These are phyloP conservation scores for Coregonus clupeaformis DNA, from an alignment of 2,113 vertebrate species.

Conservation along the genomic window DNA sequence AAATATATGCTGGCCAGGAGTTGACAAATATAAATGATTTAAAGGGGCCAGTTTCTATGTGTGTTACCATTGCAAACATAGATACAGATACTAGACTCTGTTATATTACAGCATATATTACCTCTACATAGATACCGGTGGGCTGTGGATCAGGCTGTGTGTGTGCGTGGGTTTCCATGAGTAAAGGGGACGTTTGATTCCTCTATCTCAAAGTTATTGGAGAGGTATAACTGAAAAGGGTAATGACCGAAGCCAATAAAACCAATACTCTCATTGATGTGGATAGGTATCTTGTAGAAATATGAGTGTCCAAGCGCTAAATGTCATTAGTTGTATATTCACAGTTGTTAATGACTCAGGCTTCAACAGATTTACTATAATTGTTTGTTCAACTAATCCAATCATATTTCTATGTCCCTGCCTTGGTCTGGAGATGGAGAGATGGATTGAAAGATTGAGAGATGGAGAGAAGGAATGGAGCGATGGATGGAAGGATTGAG, in stretches of 20 bases:
- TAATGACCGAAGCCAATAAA: too few relatives aligned
- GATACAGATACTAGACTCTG: conserved; percentile 74
- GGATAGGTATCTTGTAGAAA: too few relatives aligned
- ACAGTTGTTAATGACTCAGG: too few relatives aligned
- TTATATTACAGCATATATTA: conserved; percentile 45
- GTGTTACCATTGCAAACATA: conserved; percentile 77
- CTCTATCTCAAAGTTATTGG: conserved; percentile 30
- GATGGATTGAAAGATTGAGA: background rate
- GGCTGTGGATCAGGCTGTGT: conserved; percentile 40
- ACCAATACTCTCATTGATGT: too few relatives aligned
- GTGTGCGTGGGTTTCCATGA: conserved; percentile 36
- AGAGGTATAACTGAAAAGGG: background rate
- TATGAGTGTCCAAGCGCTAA: too few relatives aligned
- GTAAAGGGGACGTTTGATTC: conserved; percentile 52
- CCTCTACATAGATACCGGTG: conserved; percentile 62
- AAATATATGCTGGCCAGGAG: conserved; percentile 60
- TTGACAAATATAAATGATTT: conserved; percentile 72
- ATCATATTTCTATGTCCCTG: too few relatives aligned
- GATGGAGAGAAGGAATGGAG: background rate
- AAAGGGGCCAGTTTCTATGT: conserved; percentile 68
- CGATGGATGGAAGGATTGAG: too few relatives aligned
- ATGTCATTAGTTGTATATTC: too few relatives aligned
- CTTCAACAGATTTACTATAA: too few relatives aligned
- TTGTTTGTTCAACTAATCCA: too few relatives aligned
- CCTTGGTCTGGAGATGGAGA: background rate